Evolutionary conservation across 1,140 invertebrate species (phyloP).

Genomic region (Rhizoglyphus robini): DNA sequence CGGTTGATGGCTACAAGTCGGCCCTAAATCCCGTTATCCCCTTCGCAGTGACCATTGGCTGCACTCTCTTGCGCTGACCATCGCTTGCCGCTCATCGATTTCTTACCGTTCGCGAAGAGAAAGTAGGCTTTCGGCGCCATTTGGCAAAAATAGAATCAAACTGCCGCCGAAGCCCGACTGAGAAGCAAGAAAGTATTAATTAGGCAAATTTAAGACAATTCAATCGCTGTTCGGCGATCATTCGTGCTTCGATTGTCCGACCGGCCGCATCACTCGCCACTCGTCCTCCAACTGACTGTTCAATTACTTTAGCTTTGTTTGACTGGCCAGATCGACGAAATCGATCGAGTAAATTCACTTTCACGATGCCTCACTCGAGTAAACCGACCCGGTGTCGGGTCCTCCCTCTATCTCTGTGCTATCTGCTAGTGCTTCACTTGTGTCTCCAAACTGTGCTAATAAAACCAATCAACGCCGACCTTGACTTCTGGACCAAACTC

Average conservation of each 20-base stretch:
- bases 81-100: constrained; percentile 1
- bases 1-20: neutral
- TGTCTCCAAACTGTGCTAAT: neutral
- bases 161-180: neutral
- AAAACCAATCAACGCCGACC: neutral
- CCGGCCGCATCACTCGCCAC: neutral
- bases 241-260: neutral
- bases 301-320: too few relatives aligned
- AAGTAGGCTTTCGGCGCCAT: neutral
- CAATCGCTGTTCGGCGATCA: neutral
- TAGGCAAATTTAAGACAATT: constrained; percentile 14
- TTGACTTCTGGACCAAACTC: neutral
- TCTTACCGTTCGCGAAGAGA: neutral
- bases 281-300: too few relatives aligned
- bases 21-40: neutral
- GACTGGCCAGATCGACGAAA: too few relatives aligned
- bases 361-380: neutral
- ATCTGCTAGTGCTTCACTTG: neutral
- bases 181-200: constrained; percentile 1
- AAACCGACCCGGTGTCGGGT: neutral
- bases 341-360: neutral
- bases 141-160: constrained; percentile 9
- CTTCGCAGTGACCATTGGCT: neutral
- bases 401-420: neutral
- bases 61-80: neutral